These are phyloP conservation scores for Leptonema lineaticorne DNA, from an alignment of 1,140 invertebrate genomes.

Conservation along the genomic window DNA sequence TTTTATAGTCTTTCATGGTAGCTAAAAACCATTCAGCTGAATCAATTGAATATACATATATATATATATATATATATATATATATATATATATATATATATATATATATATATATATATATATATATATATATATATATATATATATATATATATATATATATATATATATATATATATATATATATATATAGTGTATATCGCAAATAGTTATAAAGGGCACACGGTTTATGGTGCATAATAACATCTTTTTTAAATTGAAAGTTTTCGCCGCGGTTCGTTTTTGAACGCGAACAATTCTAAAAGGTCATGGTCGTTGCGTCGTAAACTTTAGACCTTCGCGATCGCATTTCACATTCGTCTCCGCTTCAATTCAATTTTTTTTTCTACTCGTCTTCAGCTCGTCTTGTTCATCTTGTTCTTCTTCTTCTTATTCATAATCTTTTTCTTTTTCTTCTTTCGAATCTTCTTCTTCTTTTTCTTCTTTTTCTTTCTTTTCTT, in stretches of 20 bases:
- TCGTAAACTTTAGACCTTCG: not conserved
- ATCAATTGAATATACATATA: not conserved
- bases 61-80: not conserved
- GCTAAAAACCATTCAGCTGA: too few species aligned
- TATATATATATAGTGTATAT: too few species aligned
- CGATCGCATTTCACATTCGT: not conserved
- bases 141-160: too few species aligned
- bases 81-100: not conserved
- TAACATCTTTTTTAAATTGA: not conserved
- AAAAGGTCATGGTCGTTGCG: constrained; percentile 4
- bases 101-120: not conserved
- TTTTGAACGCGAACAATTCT: not conserved
- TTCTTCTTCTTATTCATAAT: too few species aligned
- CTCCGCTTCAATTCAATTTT: too few species aligned
- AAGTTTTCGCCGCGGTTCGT: not conserved
- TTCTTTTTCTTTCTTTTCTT: too few species aligned
- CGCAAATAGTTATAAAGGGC: not conserved
- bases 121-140: not conserved
- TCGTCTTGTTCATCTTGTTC: too few species aligned
- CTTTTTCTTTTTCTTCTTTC: too few species aligned
- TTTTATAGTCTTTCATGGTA: too few species aligned
- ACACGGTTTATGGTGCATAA: not conserved
- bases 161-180: too few species aligned
- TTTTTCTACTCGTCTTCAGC: too few species aligned
- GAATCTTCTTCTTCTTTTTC: too few species aligned